These are phyloP conservation scores for Empis stercorea DNA, from an alignment of 2,888 invertebrate species.

Conservation along the genomic window DNA sequence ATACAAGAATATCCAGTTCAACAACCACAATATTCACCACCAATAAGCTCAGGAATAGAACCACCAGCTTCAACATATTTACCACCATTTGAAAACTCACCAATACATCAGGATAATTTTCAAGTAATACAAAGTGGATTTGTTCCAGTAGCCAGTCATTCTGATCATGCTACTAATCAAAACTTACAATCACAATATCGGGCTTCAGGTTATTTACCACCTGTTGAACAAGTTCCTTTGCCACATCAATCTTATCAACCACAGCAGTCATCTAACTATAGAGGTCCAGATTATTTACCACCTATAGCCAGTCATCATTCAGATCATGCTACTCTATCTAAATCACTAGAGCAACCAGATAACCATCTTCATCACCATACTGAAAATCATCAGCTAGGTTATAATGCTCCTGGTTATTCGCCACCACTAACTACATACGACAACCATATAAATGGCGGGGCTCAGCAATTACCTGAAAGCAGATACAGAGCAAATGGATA, in stretches of 20 bases:
- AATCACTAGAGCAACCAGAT: neutral
- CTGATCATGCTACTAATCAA: neutral
- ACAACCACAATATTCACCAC: neutral
- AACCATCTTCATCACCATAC: neutral
- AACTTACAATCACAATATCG: too few relatives aligned
- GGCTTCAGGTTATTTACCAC: neutral
- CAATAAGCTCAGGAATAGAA: too few relatives aligned
- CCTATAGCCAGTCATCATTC: neutral
- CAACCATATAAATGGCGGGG: too few relatives aligned
- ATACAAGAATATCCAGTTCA: neutral
- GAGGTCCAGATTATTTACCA: neutral
- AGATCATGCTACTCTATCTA: neutral
- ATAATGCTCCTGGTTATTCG: neutral
- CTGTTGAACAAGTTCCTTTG: neutral
- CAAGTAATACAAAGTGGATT: too few relatives aligned
- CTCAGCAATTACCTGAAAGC: too few relatives aligned
- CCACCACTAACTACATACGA: neutral
- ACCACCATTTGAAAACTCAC: too few relatives aligned
- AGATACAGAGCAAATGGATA: too few relatives aligned
- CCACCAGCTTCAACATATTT: too few relatives aligned
- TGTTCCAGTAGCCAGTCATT: too few relatives aligned
- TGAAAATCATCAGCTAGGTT: neutral
- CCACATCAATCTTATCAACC: too few relatives aligned
- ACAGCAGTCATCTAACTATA: neutral
- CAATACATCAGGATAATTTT: too few relatives aligned